Evolutionary conservation across 2,797 vertebrate species (phyloP).

Genomic region (Mormyrus proboscirostris): DNA sequence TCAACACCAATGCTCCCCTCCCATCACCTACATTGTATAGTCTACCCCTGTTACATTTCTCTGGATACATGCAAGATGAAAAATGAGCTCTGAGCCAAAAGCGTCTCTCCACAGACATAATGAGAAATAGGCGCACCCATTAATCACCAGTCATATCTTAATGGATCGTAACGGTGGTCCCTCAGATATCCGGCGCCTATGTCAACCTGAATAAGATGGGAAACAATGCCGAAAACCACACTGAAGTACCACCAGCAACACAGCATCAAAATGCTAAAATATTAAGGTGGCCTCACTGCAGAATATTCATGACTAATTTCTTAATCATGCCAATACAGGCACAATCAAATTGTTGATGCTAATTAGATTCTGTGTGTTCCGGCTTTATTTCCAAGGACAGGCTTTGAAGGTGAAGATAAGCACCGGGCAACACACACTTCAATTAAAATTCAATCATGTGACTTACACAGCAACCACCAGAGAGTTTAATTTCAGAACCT

Average conservation of each 20-base stretch:
- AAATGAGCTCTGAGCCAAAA: constrained; percentile 51
- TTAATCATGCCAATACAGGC: constrained; percentile 48
- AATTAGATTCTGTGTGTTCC: constrained; percentile 53
- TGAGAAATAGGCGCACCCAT: constrained; percentile 45
- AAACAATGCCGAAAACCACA: constrained; percentile 32
- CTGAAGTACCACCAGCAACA: constrained; percentile 35
- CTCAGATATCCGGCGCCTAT: constrained; percentile 44
- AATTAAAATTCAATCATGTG: constrained; percentile 36
- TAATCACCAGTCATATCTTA: constrained; percentile 51
- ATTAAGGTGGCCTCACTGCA: constrained; percentile 48
- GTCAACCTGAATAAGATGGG: constrained; percentile 41
- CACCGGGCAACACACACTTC: constrained; percentile 36
- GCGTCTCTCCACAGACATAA: constrained; percentile 40
- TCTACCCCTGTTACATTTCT: neutral
- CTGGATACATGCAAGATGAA: constrained; percentile 43
- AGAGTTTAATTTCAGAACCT: constrained; percentile 34
- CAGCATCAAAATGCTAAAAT: constrained; percentile 53
- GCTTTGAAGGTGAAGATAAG: constrained; percentile 35
- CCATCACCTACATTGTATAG: neutral
- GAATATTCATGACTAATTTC: constrained; percentile 58
- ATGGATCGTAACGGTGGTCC: constrained; percentile 21
- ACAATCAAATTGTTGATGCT: constrained; percentile 49
- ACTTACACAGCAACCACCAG: constrained; percentile 31
- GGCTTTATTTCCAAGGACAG: constrained; percentile 54
- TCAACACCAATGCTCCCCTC: neutral